These are phyloP conservation scores for Tauraco erythrolophus DNA, from an alignment of 2,113 vertebrate genomes.

Conservation along the genomic window DNA sequence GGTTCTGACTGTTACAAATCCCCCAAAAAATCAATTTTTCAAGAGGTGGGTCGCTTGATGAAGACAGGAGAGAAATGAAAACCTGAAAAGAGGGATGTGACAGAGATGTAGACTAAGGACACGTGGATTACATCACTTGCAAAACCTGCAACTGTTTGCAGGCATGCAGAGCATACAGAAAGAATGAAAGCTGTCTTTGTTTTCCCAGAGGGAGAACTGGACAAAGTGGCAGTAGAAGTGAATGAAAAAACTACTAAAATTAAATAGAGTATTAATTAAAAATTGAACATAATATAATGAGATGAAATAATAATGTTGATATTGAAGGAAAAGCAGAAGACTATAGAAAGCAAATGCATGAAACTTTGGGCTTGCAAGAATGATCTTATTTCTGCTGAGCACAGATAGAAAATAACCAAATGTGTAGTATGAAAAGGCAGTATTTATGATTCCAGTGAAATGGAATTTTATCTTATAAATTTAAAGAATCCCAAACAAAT, in stretches of 20 bases:
- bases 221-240: neutral
- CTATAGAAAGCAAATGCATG: neutral
- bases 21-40: fast-evolving
- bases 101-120: neutral
- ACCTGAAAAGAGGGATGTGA: neutral
- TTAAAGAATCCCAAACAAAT: neutral
- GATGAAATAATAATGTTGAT: neutral
- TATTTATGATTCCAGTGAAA: neutral
- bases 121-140: neutral
- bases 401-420: neutral
- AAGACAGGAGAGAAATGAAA: neutral
- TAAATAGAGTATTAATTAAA: neutral
- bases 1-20: neutral
- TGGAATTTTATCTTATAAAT: neutral
- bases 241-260: neutral
- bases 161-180: neutral
- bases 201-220: neutral
- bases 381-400: neutral
- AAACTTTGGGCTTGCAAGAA: neutral
- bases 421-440: neutral
- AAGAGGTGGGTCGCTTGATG: neutral
- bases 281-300: neutral
- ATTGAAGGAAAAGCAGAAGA: neutral
- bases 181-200: neutral
- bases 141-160: neutral